Evolutionary conservation across 2,888 invertebrate genomes (phyloP), one percentile per base, ranked within the genome.

Genomic region (Cyaniris semiargus): DNA sequence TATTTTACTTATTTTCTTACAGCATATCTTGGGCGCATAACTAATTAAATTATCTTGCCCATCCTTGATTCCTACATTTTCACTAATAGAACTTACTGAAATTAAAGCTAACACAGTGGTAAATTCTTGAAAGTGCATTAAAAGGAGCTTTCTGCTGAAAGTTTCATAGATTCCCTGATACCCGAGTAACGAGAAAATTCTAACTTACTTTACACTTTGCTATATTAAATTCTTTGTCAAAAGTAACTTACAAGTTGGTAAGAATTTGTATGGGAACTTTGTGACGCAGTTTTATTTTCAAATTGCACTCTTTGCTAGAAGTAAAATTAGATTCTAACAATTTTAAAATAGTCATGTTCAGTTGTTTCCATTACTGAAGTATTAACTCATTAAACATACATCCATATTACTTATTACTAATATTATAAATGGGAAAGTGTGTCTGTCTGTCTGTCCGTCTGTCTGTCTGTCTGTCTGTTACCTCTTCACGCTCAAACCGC

Each of bases 181-280:
- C 21, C 71, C 38, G 21, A 71, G 71, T 71, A 71, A 71, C 71
- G 38, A 71, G 38, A 71, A 71, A 71, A 66, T 60, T 60, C 60
- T 60, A 60, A 70, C 70, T 70, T 70, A 70, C 70, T 71, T 38
- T 38, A 10, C 38, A 71, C 34, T 71, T 71, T 38, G 38, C 38
- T 5, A 71, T 38, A 71, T 71, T 71, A 71, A 71, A 34, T 34
- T 71, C 71, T 38, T 71, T 10, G n/a, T 38, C 18, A 71, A 38
- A 38, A 10, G 71, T 38, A 34, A 34, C 18, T 7, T 34, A 34
- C 8, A 34, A 8, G 31, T 34, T 70, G 18, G 70, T 70, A 34
- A 34, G 18, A 34, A 70, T 79, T 79, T 34, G 23, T 76, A 76
- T 76, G 6, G 18, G 27, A 3, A 31, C 34, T 70, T 70, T 34